Conservation (phyloP, 2,113 vertebrate species). For the Fregetta grallaria region DNA sequence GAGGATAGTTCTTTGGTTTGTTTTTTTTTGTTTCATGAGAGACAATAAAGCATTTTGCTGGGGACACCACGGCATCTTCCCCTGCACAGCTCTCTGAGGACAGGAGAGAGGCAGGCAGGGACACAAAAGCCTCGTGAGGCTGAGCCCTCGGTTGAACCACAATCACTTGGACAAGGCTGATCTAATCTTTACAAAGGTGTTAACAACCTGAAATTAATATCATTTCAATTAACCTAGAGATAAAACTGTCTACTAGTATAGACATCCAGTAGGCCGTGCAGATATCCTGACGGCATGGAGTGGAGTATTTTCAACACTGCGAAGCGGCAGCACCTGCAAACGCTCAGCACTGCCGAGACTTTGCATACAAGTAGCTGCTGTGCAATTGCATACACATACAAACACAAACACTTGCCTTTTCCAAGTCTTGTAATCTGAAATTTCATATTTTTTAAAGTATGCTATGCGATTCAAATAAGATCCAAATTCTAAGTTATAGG, state of each 20-base stretch:
- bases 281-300: background rate
- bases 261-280: background rate
- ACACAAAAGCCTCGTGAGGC: background rate
- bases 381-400: too few species aligned
- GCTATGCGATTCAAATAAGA: background rate
- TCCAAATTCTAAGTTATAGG: background rate
- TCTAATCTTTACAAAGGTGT: slow-evolving; percentile 14
- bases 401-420: background rate
- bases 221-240: background rate
- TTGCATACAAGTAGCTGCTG: background rate
- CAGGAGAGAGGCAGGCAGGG: background rate
- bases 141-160: background rate
- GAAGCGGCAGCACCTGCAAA: background rate
- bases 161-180: background rate
- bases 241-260: background rate
- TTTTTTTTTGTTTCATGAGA: background rate
- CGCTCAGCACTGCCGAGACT: background rate
- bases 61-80: background rate
- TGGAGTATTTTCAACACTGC: background rate
- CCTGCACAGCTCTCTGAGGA: background rate
- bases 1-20: background rate
- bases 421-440: background rate
- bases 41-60: background rate
- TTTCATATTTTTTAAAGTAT: background rate
- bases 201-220: slow-evolving; percentile 25